A percentile compares a stretch with the other conserved stretches of the same genome.
These are phyloP conservation scores for Drosophila melanogaster DNA, from an alignment of 1,140 invertebrate species.

Conservation along the genomic window DNA sequence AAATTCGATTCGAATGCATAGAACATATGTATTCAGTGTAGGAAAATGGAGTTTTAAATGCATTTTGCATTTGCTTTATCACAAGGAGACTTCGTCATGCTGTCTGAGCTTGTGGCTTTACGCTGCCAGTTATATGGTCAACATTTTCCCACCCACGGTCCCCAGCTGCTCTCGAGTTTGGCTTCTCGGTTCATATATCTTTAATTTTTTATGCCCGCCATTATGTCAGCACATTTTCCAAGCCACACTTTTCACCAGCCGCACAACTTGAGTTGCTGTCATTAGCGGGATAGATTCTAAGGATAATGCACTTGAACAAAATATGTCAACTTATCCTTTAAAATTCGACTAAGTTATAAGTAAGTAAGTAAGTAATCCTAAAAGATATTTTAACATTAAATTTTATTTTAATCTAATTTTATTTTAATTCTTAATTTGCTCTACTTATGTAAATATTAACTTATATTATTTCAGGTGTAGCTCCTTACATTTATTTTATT, in stretches of 20 bases:
- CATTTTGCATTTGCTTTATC: constrained; percentile 27
- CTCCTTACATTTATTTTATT: constrained; percentile 57
- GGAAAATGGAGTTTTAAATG: background rate
- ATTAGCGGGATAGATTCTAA: constrained; percentile 59
- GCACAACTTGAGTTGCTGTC: constrained; percentile 54
- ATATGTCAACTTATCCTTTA: too few species aligned
- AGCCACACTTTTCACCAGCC: constrained; percentile 71
- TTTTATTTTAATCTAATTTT: too few species aligned
- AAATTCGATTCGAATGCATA: background rate
- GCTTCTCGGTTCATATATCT: constrained; percentile 68
- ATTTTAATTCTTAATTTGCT: too few species aligned
- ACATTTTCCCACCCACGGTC: constrained; percentile 18
- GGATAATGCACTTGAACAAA: constrained; percentile 8
- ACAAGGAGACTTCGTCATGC: constrained; percentile 58
- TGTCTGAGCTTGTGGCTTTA: constrained; percentile 58
- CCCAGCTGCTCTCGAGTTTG: background rate
- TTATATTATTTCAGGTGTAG: constrained; percentile 6
- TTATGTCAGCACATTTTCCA: constrained; percentile 71
- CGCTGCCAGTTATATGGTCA: constrained; percentile 58
- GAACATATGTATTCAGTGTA: too few species aligned
- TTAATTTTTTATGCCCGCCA: constrained; percentile 67
- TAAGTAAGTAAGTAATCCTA: too few species aligned
- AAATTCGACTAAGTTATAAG: too few species aligned
- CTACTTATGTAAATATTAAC: background rate
- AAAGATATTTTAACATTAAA: too few species aligned